A percentile compares a stretch with the other conserved stretches of the same genome.
Conservation (phyloP, 2,888 invertebrate genomes). For the Lagria hirta region DNA sequence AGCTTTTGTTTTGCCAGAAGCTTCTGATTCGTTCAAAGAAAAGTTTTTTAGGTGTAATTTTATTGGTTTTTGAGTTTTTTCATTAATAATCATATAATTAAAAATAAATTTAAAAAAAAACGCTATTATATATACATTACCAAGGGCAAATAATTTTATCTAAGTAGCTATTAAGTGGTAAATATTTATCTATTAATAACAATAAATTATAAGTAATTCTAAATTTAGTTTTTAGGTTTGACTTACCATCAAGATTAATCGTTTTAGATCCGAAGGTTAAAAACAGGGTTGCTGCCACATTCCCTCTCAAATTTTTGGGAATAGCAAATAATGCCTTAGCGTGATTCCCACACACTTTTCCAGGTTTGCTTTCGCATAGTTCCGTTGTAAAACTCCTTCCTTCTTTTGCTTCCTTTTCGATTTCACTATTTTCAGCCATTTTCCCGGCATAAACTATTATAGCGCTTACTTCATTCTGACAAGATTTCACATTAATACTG, state of each 20-base stretch:
- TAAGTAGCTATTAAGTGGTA: too few species aligned
- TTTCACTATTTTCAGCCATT: constrained; percentile 19
- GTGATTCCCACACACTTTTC: constrained; percentile 63
- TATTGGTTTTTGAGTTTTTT: too few species aligned
- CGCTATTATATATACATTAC: too few species aligned
- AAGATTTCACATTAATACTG: constrained; percentile 62
- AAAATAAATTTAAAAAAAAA: too few species aligned
- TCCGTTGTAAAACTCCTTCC: constrained; percentile 44
- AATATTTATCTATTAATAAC: too few species aligned
- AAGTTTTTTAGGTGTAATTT: too few species aligned
- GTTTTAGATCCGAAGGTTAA: constrained; percentile 67
- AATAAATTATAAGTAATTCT: too few species aligned
- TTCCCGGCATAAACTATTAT: constrained; percentile 58
- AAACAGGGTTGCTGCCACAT: constrained; percentile 63
- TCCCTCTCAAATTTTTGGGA: constrained; percentile 56
- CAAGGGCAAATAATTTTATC: too few species aligned
- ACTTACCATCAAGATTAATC: constrained; percentile 30
- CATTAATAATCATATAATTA: too few species aligned
- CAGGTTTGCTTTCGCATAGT: constrained; percentile 47
- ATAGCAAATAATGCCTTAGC: constrained; percentile 59
- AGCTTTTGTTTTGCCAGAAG: too few species aligned
- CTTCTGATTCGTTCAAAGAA: too few species aligned
- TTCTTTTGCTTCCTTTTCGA: constrained; percentile 4
- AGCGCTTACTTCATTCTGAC: constrained; percentile 57
- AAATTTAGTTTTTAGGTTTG: too few species aligned